Evolutionary conservation across 2,113 vertebrate genomes (phyloP).

Genomic region (Ranitomeya variabilis): DNA sequence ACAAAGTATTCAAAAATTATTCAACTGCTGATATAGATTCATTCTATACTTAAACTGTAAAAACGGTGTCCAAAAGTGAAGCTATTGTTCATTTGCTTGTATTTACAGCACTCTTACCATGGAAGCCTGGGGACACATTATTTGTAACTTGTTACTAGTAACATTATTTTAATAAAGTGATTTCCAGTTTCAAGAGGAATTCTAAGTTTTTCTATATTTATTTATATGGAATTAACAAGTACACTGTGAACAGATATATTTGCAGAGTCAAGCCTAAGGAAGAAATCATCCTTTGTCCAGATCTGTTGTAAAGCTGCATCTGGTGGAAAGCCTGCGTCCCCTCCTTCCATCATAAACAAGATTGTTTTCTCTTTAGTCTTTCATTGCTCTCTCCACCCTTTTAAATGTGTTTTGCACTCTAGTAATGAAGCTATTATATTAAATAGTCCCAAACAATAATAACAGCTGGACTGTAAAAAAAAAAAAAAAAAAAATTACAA

Average conservation of each 20-base stretch:
- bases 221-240: background rate
- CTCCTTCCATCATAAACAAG: background rate
- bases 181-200: background rate
- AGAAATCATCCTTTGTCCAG: background rate
- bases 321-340: background rate
- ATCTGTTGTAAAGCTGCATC: background rate
- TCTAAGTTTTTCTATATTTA: background rate
- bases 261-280: background rate
- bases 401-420: background rate
- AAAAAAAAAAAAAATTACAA: background rate
- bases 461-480: constrained; percentile 5
- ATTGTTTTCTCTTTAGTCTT: constrained; percentile 4
- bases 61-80: too few species aligned
- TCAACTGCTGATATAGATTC: too few species aligned
- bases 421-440: background rate
- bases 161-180: background rate
- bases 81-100: background rate
- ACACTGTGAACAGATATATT: background rate
- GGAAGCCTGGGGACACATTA: background rate
- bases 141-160: background rate
- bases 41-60: too few species aligned
- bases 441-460: background rate
- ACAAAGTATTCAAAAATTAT: too few species aligned
- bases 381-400: background rate
- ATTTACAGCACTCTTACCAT: background rate